A percentile compares a stretch with the other conserved stretches of the same genome.
These are phyloP conservation scores for Adelphocoris suturalis DNA, from an alignment of 2,888 invertebrate genomes.

Conservation along the genomic window DNA sequence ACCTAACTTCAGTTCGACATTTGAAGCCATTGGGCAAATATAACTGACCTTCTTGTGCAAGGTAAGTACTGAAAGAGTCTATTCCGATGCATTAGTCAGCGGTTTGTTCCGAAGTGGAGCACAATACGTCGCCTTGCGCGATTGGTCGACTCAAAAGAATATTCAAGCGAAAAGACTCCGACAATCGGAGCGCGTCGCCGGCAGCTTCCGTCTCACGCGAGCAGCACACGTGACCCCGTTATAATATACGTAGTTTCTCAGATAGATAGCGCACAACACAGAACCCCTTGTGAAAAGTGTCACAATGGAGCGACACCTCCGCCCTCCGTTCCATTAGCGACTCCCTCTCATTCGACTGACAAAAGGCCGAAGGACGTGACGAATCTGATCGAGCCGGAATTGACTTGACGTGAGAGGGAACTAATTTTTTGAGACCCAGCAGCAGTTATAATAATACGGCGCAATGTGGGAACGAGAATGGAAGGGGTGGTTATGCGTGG, in stretches of 20 bases:
- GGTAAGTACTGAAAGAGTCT: no score
- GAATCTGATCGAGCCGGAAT: slow-evolving; percentile 64
- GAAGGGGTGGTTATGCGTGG: background rate
- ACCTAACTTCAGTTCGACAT: no score
- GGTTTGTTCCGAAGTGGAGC: slow-evolving; percentile 25
- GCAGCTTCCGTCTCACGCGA: slow-evolving; percentile 35
- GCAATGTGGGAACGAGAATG: slow-evolving; percentile 43
- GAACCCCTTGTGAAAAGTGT: slow-evolving; percentile 34
- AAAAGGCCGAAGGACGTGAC: slow-evolving; percentile 52
- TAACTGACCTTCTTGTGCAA: no score
- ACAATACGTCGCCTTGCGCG: background rate
- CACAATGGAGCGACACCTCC: slow-evolving; percentile 16
- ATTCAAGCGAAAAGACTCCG: background rate
- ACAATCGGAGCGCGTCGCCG: slow-evolving; percentile 29
- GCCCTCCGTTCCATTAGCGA: slow-evolving; percentile 16
- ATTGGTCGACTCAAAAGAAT: background rate
- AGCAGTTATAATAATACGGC: slow-evolving; percentile 36
- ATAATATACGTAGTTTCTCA: background rate
- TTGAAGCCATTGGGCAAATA: no score
- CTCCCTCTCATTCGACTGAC: slow-evolving; percentile 1
- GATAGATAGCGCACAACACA: background rate
- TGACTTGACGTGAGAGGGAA: slow-evolving; percentile 63
- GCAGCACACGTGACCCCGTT: slow-evolving; percentile 28
- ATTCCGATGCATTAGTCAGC: background rate
- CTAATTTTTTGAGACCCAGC: slow-evolving; percentile 50